A percentile compares a stretch with the other conserved stretches of the same genome.
phyloP scores from a whole-genome alignment of 2,797 vertebrate genomes.

The Philypnodon macrostomus region DNA sequence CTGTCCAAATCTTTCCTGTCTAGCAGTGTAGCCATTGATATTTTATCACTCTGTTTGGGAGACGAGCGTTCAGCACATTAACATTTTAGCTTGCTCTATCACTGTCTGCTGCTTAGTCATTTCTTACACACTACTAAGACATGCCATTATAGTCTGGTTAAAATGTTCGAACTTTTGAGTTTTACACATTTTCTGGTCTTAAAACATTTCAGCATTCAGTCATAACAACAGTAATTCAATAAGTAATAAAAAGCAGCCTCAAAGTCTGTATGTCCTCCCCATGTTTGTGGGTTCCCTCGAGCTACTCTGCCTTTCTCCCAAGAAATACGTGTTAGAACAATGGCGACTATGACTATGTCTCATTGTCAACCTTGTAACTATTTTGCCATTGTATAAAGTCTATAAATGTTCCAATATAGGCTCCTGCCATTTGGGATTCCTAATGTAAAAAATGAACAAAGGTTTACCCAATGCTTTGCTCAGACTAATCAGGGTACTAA shows the following conservation, averaged over 20 bases:
- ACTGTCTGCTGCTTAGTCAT: constrained; percentile 10
- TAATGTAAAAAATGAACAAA: too few species aligned
- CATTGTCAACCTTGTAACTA: too few species aligned
- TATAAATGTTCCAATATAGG: too few species aligned
- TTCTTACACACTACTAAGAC: constrained; percentile 8
- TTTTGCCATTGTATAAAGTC: too few species aligned
- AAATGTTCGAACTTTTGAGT: constrained; percentile 13
- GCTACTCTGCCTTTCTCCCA: too few species aligned
- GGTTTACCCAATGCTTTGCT: constrained; percentile 13
- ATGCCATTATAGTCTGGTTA: constrained; percentile 4
- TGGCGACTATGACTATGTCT: too few species aligned
- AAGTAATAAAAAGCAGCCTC: neutral
- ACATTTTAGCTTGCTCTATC: constrained; percentile 19
- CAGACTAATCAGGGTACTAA: too few species aligned
- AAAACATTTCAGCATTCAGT: constrained; percentile 9
- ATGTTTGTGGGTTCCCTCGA: too few species aligned
- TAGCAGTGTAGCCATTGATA: constrained; percentile 29
- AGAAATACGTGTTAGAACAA: too few species aligned
- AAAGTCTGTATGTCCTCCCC: too few species aligned
- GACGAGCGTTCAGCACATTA: constrained; percentile 17
- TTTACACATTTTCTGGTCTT: neutral
- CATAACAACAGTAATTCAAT: too few species aligned
- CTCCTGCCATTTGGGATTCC: too few species aligned
- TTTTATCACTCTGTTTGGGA: constrained; percentile 28
- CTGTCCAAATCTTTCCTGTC: constrained; percentile 14